A percentile compares a stretch with the other conserved stretches of the same genome.
These are phyloP conservation scores for Xerus rutilus DNA, from an alignment of 2,797 vertebrate species.

Conservation along the genomic window DNA sequence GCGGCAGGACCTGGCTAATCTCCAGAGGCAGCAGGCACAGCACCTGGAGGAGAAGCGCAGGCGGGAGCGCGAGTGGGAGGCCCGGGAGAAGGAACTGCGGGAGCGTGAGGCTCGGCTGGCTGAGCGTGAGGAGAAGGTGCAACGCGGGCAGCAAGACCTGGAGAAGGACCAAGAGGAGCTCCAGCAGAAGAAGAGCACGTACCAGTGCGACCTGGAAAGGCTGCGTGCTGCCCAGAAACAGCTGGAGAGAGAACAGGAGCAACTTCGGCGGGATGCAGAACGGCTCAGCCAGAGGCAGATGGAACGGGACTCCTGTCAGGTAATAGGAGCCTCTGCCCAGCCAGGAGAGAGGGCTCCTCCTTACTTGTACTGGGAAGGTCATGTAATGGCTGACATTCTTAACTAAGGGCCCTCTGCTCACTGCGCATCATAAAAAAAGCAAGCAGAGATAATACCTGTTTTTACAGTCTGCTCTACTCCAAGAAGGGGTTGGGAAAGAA, in stretches of 20 bases:
- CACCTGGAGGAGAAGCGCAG: conserved; percentile 93
- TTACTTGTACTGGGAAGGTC: neutral
- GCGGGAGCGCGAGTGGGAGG: conserved; percentile 93
- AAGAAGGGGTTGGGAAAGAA: too few species aligned
- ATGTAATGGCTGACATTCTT: fast-evolving
- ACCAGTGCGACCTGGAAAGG: conserved; percentile 95
- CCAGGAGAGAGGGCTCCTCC: fast-evolving
- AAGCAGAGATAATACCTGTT: fast-evolving
- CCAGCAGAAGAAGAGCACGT: conserved; percentile 90
- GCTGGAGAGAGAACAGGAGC: conserved; percentile 93
- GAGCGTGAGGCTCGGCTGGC: conserved; percentile 90
- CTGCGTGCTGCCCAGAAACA: conserved; percentile 93
- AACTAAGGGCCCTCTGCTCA: neutral
- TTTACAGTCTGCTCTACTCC: neutral
- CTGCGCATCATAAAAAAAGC: fast-evolving
- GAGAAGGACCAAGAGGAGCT: conserved; percentile 91
- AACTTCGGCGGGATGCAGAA: conserved; percentile 90
- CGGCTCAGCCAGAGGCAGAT: conserved; percentile 87
- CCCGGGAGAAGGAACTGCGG: conserved; percentile 90
- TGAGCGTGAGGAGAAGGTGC: conserved; percentile 90
- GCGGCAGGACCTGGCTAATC: conserved; percentile 95
- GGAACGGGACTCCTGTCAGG: conserved; percentile 84
- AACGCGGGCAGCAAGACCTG: conserved; percentile 87
- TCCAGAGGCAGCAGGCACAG: conserved; percentile 94
- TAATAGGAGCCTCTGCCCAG: conserved; percentile 35